These are phyloP conservation scores for Synanthedon myopaeformis DNA, from an alignment of 2,888 invertebrate species.

Conservation along the genomic window DNA sequence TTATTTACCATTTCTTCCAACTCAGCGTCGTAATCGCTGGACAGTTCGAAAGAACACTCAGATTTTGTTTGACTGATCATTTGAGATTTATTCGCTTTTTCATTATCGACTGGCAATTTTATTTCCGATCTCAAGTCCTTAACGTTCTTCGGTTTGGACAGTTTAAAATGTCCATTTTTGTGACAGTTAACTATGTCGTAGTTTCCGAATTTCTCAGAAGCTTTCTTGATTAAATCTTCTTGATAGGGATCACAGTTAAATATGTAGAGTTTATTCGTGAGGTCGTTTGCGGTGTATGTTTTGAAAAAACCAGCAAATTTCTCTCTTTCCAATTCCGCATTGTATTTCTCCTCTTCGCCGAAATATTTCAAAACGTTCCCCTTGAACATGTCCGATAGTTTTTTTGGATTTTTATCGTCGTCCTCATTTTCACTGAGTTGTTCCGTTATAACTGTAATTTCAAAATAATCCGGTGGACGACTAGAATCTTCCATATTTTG, in stretches of 20 bases:
- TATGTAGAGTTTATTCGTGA: constrained; percentile 32
- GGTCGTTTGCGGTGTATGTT: constrained; percentile 18
- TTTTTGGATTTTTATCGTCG: neutral
- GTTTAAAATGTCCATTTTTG: constrained; percentile 45
- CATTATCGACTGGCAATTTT: constrained; percentile 32
- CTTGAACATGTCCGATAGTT: constrained; percentile 8
- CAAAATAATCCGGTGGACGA: constrained; percentile 22
- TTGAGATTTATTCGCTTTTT: constrained; percentile 4
- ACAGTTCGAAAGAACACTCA: constrained; percentile 55
- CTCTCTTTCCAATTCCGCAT: constrained; percentile 40
- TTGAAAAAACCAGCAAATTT: constrained; percentile 38
- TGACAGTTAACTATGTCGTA: constrained; percentile 47
- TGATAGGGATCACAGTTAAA: constrained; percentile 53
- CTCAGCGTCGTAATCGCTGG: constrained; percentile 54
- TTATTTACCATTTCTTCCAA: constrained; percentile 58
- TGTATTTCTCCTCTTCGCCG: constrained; percentile 42
- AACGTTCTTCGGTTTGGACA: constrained; percentile 32
- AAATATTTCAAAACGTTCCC: constrained; percentile 37
- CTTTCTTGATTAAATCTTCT: constrained; percentile 43
- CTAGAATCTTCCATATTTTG: constrained; percentile 11
- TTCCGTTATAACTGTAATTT: constrained; percentile 46
- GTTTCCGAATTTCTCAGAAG: constrained; percentile 30
- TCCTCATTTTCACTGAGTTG: constrained; percentile 38
- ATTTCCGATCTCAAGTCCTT: constrained; percentile 44
- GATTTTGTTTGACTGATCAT: constrained; percentile 56